Evolutionary conservation across 2,888 invertebrate genomes (phyloP).

Genomic region (Aspidiotus rigidus): DNA sequence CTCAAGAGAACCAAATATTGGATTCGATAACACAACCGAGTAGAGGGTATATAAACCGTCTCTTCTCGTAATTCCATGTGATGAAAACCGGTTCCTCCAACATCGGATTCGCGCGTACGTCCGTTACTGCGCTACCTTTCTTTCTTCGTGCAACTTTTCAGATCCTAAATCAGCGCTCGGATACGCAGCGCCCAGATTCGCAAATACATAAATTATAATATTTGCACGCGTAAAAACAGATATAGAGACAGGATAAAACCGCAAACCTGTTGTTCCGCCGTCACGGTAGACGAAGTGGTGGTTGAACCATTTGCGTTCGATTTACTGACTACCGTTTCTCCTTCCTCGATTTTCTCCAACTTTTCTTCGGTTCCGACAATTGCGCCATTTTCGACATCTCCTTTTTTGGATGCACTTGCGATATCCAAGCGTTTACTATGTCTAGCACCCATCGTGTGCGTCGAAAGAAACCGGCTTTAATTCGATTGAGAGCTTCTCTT

Average conservation of each 20-base stretch:
- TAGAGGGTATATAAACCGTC: too few relatives aligned
- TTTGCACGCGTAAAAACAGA: too few relatives aligned
- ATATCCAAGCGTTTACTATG: conserved; percentile 40
- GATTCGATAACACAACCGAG: too few relatives aligned
- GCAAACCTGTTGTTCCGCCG: conserved; percentile 30
- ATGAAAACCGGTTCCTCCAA: too few relatives aligned
- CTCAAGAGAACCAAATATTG: too few relatives aligned
- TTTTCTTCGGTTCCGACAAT: conserved; percentile 34
- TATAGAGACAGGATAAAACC: background rate
- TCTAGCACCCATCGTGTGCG: conserved; percentile 43
- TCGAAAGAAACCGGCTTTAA: conserved; percentile 3
- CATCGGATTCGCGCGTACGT: too few relatives aligned
- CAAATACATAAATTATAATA: too few relatives aligned
- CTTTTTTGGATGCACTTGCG: conserved; percentile 39
- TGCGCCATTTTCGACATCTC: conserved; percentile 37
- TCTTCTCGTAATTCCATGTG: too few relatives aligned
- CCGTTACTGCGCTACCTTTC: too few relatives aligned
- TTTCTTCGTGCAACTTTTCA: too few relatives aligned
- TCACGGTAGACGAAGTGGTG: conserved; percentile 25
- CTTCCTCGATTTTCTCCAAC: conserved; percentile 25
- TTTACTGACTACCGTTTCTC: conserved; percentile 5
- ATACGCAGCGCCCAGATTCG: too few relatives aligned
- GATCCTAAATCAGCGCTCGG: too few relatives aligned
- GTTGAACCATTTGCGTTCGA: conserved; percentile 26
- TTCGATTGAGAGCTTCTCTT: background rate